These are phyloP conservation scores for Gallinago solitaria DNA, from an alignment of 2,797 vertebrate genomes.

Conservation along the genomic window DNA sequence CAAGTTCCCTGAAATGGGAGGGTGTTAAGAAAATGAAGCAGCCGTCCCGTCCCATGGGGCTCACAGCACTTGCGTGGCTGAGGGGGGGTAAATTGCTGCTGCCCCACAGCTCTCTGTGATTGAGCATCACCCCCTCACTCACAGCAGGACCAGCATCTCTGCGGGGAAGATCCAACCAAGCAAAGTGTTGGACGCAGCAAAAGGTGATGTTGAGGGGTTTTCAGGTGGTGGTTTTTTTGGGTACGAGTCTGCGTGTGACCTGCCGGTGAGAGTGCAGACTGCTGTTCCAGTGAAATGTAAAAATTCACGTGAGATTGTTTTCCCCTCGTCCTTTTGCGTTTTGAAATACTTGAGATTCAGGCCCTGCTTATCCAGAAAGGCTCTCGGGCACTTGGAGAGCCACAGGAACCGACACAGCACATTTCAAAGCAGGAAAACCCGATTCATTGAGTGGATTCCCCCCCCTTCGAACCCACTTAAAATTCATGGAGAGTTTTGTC, in stretches of 20 bases:
- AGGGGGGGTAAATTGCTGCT: neutral
- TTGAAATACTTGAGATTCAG: neutral
- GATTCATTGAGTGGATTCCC: conserved; percentile 9
- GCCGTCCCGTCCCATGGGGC: neutral
- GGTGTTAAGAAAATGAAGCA: neutral
- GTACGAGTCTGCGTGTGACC: rapidly evolving
- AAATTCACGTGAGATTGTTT: neutral
- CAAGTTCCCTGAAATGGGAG: neutral
- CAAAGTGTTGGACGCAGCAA: neutral
- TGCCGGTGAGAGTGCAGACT: neutral
- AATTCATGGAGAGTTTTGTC: conserved; percentile 67
- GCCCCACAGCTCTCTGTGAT: neutral
- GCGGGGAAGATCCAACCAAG: neutral
- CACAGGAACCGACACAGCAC: neutral
- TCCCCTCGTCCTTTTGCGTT: neutral
- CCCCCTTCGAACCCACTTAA: conserved; percentile 21
- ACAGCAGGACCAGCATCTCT: neutral
- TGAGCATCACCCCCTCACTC: neutral
- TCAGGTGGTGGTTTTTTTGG: rapidly evolving
- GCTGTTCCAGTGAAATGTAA: neutral
- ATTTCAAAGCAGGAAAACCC: conserved; percentile 36
- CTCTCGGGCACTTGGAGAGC: neutral
- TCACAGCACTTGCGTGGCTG: rapidly evolving
- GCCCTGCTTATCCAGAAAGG: neutral
- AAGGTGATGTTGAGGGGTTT: neutral